Evolutionary conservation across 2,888 invertebrate species (phyloP).

Genomic region (Nomada lathburiana): DNA sequence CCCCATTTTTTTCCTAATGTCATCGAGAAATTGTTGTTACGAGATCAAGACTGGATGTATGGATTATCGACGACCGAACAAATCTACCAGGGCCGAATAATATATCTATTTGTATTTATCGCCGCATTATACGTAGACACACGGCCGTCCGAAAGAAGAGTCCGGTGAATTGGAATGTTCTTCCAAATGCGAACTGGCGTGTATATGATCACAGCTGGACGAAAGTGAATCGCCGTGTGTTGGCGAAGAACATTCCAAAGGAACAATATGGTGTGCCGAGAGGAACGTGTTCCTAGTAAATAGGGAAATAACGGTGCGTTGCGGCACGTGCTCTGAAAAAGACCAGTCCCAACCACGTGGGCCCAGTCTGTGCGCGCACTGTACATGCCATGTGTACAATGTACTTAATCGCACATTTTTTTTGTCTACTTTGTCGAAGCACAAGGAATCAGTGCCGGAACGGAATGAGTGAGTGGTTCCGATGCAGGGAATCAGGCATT

Average conservation of each 20-base stretch:
- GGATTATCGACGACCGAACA: too few species aligned
- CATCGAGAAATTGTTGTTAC: too few species aligned
- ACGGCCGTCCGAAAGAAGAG: too few species aligned
- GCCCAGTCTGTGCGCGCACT: neutral
- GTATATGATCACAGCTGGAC: too few species aligned
- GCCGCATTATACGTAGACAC: too few species aligned
- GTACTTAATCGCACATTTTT: neutral
- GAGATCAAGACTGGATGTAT: too few species aligned
- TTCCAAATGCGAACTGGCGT: conserved; percentile 1
- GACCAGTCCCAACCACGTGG: neutral
- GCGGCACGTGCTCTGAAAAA: neutral
- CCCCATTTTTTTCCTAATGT: too few species aligned
- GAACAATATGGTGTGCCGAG: neutral
- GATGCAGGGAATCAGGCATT: conserved; percentile 37
- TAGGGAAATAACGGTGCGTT: neutral
- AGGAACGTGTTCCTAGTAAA: neutral
- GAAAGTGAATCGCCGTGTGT: neutral
- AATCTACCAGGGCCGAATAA: too few species aligned
- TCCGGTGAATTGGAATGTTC: conserved; percentile 4
- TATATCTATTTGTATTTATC: too few species aligned
- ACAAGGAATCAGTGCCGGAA: conserved; percentile 14
- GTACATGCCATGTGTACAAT: too few species aligned
- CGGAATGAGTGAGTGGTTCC: conserved; percentile 50
- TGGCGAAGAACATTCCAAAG: neutral
- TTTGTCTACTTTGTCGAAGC: conserved; percentile 1